A percentile compares a stretch with the other conserved stretches of the same genome.
phyloP scores from a whole-genome alignment of 2,113 vertebrate genomes.

The Nothobranchius furzeri region DNA sequence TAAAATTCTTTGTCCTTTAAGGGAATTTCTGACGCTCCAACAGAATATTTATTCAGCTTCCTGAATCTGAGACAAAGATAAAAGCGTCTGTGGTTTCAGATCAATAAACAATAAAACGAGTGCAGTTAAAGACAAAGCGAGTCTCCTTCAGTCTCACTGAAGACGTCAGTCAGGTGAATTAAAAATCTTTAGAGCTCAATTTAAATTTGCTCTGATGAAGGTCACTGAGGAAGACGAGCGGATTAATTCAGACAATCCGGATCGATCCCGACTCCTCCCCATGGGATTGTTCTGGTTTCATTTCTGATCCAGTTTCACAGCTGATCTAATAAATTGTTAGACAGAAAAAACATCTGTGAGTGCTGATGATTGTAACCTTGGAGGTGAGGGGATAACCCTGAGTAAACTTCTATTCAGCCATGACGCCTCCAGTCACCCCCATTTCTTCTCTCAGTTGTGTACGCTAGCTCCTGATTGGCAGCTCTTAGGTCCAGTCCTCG shows the following conservation, averaged over 20 bases:
- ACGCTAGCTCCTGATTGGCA: no score
- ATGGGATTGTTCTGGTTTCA: conserved; percentile 2
- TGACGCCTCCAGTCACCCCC: no score
- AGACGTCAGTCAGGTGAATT: conserved; percentile 9
- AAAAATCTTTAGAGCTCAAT: conserved; percentile 44
- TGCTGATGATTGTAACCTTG: not conserved
- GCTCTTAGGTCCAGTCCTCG: no score
- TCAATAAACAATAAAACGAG: not conserved
- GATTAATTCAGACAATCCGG: conserved; percentile 35
- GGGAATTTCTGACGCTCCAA: no score
- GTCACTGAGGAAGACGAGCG: conserved; percentile 35
- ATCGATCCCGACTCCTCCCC: conserved; percentile 25
- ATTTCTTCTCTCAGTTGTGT: no score
- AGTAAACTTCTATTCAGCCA: no score
- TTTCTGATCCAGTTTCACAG: not conserved
- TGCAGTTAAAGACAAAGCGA: not conserved
- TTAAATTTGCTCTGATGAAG: conserved; percentile 55
- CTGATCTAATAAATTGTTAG: not conserved
- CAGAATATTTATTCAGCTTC: no score
- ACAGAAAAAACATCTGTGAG: not conserved
- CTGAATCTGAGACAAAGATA: no score
- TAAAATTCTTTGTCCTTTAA: no score
- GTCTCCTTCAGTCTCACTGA: not conserved
- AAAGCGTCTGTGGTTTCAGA: no score
- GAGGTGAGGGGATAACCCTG: not conserved